Conservation (phyloP, 2,113 vertebrate species). For the Colistium nudipinnis region DNA sequence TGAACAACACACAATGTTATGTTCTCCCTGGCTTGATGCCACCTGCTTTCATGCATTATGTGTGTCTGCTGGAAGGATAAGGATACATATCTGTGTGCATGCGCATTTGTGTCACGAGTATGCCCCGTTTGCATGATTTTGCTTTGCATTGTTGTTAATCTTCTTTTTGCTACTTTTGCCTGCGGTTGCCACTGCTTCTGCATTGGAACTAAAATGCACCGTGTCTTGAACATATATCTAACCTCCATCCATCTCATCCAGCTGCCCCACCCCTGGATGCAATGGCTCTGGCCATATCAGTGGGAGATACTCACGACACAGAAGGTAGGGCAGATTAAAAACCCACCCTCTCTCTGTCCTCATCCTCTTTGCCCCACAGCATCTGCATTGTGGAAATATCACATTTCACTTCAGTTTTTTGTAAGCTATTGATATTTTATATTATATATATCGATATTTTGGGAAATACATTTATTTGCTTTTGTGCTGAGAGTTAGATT, state of each 20-base stretch:
- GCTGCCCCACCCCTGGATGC: conserved; percentile 97
- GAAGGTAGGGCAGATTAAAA: conserved; percentile 88
- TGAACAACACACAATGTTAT: conserved; percentile 73
- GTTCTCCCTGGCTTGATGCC: conserved; percentile 54
- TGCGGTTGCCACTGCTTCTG: conserved; percentile 52
- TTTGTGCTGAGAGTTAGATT: background rate
- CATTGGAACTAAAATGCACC: conserved; percentile 62
- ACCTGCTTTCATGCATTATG: conserved; percentile 63
- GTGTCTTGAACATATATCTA: conserved; percentile 72
- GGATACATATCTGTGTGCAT: conserved; percentile 40
- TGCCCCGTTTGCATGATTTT: conserved; percentile 51
- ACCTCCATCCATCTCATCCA: conserved; percentile 81
- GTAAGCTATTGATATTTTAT: no score
- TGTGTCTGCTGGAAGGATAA: conserved; percentile 31
- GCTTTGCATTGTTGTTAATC: conserved; percentile 43
- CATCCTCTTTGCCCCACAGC: conserved; percentile 7
- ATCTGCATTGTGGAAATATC: conserved; percentile 15
- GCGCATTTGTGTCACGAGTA: conserved; percentile 48
- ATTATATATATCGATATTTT: background rate
- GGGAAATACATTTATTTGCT: background rate
- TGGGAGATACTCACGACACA: conserved; percentile 95
- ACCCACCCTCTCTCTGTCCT: conserved; percentile 61
- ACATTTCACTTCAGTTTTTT: background rate
- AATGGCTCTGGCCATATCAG: conserved; percentile 94
- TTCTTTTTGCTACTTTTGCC: conserved; percentile 45